Evolutionary conservation across 1,140 invertebrate species (phyloP).

Genomic region (Pararge aegeria): DNA sequence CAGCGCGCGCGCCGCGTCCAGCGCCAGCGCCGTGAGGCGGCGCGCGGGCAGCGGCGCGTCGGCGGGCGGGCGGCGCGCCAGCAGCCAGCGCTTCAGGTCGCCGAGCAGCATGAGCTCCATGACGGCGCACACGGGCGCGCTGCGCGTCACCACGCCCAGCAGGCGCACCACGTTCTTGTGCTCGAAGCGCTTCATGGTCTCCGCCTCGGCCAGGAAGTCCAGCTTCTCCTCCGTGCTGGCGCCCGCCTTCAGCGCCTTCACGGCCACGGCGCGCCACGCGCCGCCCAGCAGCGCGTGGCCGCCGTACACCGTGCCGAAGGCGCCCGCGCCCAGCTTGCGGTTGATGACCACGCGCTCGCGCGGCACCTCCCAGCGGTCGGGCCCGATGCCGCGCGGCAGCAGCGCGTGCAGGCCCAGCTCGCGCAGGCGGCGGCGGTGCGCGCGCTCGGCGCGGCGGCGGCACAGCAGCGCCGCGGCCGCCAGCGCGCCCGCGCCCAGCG

Average conservation of each 20-base stretch:
- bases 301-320: slow-evolving; percentile 86
- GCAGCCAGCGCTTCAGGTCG: slow-evolving; percentile 92
- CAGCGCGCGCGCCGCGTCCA: slow-evolving; percentile 92
- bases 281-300: slow-evolving; percentile 82
- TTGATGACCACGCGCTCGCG: slow-evolving; percentile 94
- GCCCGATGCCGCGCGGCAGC: slow-evolving; percentile 78
- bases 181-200: slow-evolving; percentile 96
- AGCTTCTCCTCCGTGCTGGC: slow-evolving; percentile 92
- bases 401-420: slow-evolving; percentile 87
- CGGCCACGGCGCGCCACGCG: slow-evolving; percentile 93
- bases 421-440: slow-evolving; percentile 84
- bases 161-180: slow-evolving; percentile 95
- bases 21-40: slow-evolving; percentile 90
- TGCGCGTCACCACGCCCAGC: slow-evolving; percentile 91
- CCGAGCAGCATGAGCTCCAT: slow-evolving; percentile 98
- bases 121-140: slow-evolving; percentile 92
- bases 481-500: slow-evolving; percentile 81
- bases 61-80: slow-evolving; percentile 88
- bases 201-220: slow-evolving; percentile 96
- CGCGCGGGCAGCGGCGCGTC: slow-evolving; percentile 87
- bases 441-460: slow-evolving; percentile 88
- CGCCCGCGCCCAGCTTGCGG: slow-evolving; percentile 92
- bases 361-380: slow-evolving; percentile 94
- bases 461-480: slow-evolving; percentile 84
- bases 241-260: slow-evolving; percentile 93